Evolutionary conservation across 2,888 invertebrate genomes (phyloP), one percentile per base, ranked within the genome.

Genomic region (Perdita meconis): DNA sequence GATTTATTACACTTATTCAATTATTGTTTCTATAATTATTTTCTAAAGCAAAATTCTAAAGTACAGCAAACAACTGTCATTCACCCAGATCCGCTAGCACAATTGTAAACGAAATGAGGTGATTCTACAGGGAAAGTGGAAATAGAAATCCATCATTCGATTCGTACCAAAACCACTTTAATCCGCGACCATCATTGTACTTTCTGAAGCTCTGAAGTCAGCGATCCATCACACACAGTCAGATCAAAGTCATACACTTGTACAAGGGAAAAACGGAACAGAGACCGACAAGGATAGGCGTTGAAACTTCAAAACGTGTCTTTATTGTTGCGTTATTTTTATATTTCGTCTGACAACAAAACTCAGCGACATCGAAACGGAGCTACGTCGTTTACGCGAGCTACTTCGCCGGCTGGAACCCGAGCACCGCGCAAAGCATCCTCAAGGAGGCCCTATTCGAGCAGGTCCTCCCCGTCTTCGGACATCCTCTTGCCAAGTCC

Each of bases 311-410:
- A 34, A 64, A 67, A 76, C 63, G 57, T 36, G 59, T 67, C 63
- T 67, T 76, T 53, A 77, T 76, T 77, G 66, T 61, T 76, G 75
- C 61, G 63, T 63, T 44, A 77, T 68, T 57, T 67, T 64, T 75
- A 69, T 69, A 69, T 69, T 83, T 89, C 79, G 93, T 93, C 12
- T 96, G 94, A 56, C 55, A 69, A 78, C 69, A 71, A 67, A 78
- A 77, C 36, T 65, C 38, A 30, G 78, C 51, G 78, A 79, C 78
- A 72, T 78, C 67, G 67, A 78, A 67, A 38, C 64, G 59, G 67
- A 72, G 70, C 71, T 79, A 79, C 78, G 42, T 51, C 60, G 63
- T 57, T 40, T n/a, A 36, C 22, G 59, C 63, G 44, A 63, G 24
- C 50, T 36, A 38, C 16, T 19, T 44, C 34, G 10, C 53, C n/a